phyloP scores from a whole-genome alignment of 2,797 vertebrate genomes.

The Picus viridis region DNA sequence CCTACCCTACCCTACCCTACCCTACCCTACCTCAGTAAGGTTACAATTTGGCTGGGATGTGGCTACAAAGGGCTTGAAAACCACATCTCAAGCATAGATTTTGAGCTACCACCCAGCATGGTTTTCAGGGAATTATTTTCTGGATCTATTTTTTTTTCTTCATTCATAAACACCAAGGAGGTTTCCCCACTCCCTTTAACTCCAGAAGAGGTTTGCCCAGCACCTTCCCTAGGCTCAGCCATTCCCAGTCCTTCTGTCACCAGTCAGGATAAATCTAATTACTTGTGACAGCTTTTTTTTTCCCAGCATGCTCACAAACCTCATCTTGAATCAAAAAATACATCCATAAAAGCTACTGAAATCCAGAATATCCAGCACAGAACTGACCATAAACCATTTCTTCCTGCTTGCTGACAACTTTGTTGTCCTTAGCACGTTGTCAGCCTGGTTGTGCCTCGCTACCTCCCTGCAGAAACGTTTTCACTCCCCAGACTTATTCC shows the following conservation, averaged over 20 bases:
- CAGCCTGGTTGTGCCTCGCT: background rate
- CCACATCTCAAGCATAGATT: background rate
- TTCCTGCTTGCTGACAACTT: background rate
- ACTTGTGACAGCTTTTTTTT: background rate
- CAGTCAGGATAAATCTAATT: background rate
- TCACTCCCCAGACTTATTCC: conserved; percentile 15
- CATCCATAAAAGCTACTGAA: background rate
- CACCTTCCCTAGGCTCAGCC: background rate
- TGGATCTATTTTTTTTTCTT: background rate
- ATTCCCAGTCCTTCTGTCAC: background rate
- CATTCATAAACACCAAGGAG: background rate
- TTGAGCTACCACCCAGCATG: background rate
- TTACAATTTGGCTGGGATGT: background rate
- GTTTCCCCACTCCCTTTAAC: background rate
- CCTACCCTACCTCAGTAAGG: background rate
- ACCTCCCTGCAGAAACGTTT: background rate
- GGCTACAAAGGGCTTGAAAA: background rate
- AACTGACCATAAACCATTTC: background rate
- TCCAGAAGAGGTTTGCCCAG: background rate
- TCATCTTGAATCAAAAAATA: background rate
- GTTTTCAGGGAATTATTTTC: background rate
- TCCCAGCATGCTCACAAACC: background rate
- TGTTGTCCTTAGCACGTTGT: conserved; percentile 11
- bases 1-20: too few species aligned
- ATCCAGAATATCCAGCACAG: background rate